Percentiles rank a stretch among this genome's conserved stretches.
Conservation (phyloP, 2,888 invertebrate genomes). For the Nymphalis c-album region DNA sequence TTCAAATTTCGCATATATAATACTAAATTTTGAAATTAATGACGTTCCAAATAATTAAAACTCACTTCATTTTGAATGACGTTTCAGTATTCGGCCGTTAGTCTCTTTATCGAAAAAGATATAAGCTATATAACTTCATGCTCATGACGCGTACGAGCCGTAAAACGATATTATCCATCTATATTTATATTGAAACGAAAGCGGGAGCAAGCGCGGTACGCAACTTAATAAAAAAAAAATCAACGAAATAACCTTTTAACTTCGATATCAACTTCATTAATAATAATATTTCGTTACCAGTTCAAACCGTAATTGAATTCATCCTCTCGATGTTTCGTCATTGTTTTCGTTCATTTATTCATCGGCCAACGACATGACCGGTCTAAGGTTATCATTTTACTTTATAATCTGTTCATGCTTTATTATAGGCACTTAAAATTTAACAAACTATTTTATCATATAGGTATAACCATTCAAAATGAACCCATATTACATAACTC, state of each 20-base stretch:
- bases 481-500: background rate
- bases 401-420: background rate
- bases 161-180: no score
- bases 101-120: no score
- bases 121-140: no score
- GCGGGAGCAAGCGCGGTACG: no score
- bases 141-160: no score
- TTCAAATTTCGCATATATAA: no score
- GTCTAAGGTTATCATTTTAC: conserved; percentile 16
- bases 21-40: no score
- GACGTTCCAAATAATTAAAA: no score
- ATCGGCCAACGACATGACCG: conserved; percentile 13
- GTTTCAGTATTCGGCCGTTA: no score
- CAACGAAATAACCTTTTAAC: background rate
- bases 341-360: conserved; percentile 21
- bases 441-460: background rate
- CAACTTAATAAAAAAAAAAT: no score
- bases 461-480: background rate
- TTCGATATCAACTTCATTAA: background rate
- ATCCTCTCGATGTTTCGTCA: conserved; percentile 14
- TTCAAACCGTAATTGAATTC: background rate
- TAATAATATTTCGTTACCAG: background rate
- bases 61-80: no score
- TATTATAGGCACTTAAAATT: conserved; percentile 15
- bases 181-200: no score